A percentile compares a stretch with the other conserved stretches of the same genome.
phyloP scores from a whole-genome alignment of 1,140 invertebrate genomes.

The Neodiprion virginianus region DNA sequence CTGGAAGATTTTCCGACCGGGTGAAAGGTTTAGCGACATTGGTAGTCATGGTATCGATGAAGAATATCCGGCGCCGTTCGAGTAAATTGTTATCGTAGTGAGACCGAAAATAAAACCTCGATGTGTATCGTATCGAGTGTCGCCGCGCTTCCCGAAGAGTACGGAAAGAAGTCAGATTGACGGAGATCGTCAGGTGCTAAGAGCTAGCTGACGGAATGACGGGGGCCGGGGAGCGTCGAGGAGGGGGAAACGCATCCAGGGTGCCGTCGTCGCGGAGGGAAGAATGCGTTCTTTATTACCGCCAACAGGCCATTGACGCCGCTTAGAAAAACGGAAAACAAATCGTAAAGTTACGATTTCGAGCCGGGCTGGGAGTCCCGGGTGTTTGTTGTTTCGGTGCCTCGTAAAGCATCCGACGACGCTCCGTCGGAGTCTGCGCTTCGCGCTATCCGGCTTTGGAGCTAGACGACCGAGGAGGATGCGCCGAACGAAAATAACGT shows the following conservation, averaged over 20 bases:
- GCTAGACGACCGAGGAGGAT: too few species aligned
- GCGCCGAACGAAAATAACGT: neutral
- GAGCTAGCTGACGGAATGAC: too few species aligned
- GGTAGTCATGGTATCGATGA: too few species aligned
- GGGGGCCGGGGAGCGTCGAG: too few species aligned
- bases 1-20: too few species aligned
- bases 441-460: neutral
- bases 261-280: neutral
- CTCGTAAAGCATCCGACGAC: neutral
- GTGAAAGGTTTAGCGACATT: too few species aligned
- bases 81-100: too few species aligned
- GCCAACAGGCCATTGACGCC: conserved; percentile 3
- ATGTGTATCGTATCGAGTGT: too few species aligned
- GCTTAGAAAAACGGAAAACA: neutral
- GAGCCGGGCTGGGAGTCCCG: neutral
- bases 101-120: too few species aligned
- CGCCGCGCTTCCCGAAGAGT: too few species aligned
- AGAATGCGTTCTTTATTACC: conserved; percentile 5
- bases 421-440: neutral
- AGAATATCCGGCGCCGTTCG: too few species aligned
- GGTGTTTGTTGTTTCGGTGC: neutral
- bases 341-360: conserved; percentile 6
- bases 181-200: neutral
- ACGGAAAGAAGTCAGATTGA: neutral
- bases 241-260: too few species aligned